Conservation (phyloP, 2,888 invertebrate species). For the Pteria penguin region DNA sequence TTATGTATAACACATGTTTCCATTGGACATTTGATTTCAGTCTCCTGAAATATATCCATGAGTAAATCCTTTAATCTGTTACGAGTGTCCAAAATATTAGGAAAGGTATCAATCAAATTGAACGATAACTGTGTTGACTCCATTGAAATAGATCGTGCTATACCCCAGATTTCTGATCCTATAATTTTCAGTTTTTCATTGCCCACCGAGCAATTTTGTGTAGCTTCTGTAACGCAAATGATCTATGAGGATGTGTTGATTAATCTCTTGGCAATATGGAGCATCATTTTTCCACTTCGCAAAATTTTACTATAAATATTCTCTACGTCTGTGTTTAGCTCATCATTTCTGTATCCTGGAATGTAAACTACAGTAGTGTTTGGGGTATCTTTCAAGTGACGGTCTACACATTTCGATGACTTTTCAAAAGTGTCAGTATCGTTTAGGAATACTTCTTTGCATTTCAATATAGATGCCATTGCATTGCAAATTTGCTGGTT, state of each 20-base stretch:
- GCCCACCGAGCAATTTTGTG: neutral
- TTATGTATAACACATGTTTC: neutral
- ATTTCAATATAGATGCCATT: neutral
- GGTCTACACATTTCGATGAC: neutral
- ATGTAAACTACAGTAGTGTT: neutral
- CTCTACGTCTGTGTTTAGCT: neutral
- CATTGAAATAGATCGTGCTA: conserved; percentile 29
- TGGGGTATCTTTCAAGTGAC: too few species aligned
- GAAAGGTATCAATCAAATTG: conserved; percentile 1
- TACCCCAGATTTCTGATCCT: conserved; percentile 53
- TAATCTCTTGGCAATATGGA: neutral
- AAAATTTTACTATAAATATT: neutral
- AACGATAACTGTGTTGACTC: conserved; percentile 7
- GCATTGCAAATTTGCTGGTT: too few species aligned
- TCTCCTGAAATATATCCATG: neutral
- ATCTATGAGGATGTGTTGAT: neutral
- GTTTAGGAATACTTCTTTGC: neutral
- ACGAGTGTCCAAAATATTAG: neutral
- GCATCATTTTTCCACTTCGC: neutral
- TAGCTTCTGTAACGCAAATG: conserved; percentile 33
- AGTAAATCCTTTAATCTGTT: neutral
- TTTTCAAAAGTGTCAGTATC: neutral
- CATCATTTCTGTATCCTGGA: neutral
- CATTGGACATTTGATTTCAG: neutral
- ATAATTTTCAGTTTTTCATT: neutral